phyloP scores from a whole-genome alignment of 2,113 vertebrate species.

The Glaucidium brasilianum region DNA sequence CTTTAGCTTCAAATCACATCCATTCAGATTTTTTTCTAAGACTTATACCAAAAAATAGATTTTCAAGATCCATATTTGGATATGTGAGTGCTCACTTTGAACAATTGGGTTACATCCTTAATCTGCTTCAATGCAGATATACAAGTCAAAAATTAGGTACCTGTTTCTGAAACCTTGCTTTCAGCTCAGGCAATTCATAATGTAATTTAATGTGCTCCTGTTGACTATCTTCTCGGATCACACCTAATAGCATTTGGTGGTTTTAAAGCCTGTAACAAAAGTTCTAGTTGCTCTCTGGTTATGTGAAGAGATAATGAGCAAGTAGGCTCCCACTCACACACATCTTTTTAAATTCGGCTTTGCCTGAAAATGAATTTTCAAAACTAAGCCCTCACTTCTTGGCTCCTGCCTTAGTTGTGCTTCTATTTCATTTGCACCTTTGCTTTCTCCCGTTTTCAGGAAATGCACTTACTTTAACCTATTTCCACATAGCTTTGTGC shows the following conservation, averaged over 20 bases:
- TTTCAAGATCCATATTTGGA: not conserved
- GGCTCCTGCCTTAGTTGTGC: not conserved
- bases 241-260: not conserved
- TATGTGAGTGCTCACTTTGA: not conserved
- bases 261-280: not conserved
- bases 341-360: accelerated
- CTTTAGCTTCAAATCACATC: not conserved
- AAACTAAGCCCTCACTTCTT: not conserved
- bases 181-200: not conserved
- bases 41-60: not conserved
- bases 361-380: not conserved
- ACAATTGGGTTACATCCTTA: not conserved
- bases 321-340: not conserved
- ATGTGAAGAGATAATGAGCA: not conserved
- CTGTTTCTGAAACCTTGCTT: not conserved
- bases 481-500: not conserved
- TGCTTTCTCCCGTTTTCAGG: not conserved
- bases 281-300: not conserved
- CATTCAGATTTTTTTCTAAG: not conserved
- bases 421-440: not conserved
- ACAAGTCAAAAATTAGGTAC: not conserved
- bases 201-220: accelerated
- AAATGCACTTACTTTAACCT: not conserved
- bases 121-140: not conserved
- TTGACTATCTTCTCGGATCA: not conserved